A percentile compares a stretch with the other conserved stretches of the same genome.
Conservation (phyloP, 2,113 vertebrate species). For the Xenopus laevis region DNA sequence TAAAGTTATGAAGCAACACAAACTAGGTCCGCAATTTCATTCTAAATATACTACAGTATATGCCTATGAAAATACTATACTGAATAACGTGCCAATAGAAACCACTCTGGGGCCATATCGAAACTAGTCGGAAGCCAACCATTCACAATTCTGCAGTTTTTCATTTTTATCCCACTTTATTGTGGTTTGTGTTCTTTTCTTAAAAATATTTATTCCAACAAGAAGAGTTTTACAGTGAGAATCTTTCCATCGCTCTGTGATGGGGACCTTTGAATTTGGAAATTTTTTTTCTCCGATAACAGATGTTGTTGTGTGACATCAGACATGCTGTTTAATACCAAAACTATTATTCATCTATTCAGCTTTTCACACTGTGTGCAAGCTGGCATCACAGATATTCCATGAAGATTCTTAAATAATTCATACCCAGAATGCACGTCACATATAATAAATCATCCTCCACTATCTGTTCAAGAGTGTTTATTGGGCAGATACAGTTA, state of each 20-base stretch:
- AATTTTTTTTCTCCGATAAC: conserved; percentile 62
- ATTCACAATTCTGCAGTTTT: no score
- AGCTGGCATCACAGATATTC: conserved; percentile 57
- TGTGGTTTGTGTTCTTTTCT: no score
- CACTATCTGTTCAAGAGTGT: conserved; percentile 26
- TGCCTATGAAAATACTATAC: no score
- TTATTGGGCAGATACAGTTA: conserved; percentile 39
- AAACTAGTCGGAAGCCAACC: no score
- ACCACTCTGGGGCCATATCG: no score
- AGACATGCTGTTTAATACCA: conserved; percentile 67
- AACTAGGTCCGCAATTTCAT: no score
- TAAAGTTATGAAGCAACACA: no score
- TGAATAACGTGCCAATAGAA: no score
- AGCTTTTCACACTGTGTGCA: conserved; percentile 56
- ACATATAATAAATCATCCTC: conserved; percentile 52
- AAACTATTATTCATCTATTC: conserved; percentile 70
- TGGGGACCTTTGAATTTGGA: conserved; percentile 47
- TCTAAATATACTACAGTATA: no score
- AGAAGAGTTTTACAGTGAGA: background rate
- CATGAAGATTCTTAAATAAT: conserved; percentile 53
- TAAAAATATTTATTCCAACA: no score
- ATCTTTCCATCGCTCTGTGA: conserved; percentile 44
- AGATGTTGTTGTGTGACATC: conserved; percentile 63
- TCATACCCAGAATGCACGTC: conserved; percentile 48
- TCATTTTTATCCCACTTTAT: no score